A percentile compares a stretch with the other conserved stretches of the same genome.
These are phyloP conservation scores for Chondrilla cf. caribensis DNA, from an alignment of 37 sponge, comb jelly and placozoan genomes.

Conservation along the genomic window DNA sequence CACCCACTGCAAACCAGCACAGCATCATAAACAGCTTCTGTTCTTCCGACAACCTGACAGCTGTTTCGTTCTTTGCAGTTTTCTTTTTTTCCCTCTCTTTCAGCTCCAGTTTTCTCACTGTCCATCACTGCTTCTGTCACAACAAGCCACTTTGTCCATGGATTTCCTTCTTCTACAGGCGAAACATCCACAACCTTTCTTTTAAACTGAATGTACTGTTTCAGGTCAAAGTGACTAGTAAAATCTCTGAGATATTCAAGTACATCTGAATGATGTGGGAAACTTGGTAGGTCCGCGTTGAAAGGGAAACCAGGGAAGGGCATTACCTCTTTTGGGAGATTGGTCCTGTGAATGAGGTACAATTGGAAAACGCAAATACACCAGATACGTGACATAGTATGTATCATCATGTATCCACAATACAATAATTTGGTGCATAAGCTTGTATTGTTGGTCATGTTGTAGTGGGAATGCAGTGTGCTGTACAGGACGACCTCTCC, in stretches of 20 bases:
- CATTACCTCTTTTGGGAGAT: conserved; percentile 81
- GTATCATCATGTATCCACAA: background rate
- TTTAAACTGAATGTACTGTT: conserved; percentile 38
- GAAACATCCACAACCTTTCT: conserved; percentile 44
- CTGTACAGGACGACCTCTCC: too few relatives aligned
- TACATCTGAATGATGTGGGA: conserved; percentile 49
- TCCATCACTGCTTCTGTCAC: background rate
- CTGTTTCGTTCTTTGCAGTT: too few relatives aligned
- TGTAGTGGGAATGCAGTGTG: too few relatives aligned
- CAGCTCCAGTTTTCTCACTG: background rate
- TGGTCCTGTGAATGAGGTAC: conserved; percentile 45
- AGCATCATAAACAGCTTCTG: conserved; percentile 38
- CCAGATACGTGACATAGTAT: background rate
- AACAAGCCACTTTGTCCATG: conserved; percentile 45
- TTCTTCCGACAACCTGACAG: too few relatives aligned
- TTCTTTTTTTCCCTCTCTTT: background rate
- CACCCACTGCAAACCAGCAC: conserved; percentile 86
- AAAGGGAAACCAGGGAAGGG: conserved; percentile 66
- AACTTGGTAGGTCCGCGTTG: conserved; percentile 51
- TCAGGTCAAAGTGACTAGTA: conserved; percentile 44
- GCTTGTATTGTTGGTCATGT: too few relatives aligned
- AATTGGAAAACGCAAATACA: background rate
- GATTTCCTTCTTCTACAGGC: conserved; percentile 20
- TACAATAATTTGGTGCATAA: too few relatives aligned
- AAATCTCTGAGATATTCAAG: conserved; percentile 58